Evolutionary conservation across 1,140 invertebrate species (phyloP), one percentile per base, ranked within the genome.

Genomic region (Heliconius eleuchia): DNA sequence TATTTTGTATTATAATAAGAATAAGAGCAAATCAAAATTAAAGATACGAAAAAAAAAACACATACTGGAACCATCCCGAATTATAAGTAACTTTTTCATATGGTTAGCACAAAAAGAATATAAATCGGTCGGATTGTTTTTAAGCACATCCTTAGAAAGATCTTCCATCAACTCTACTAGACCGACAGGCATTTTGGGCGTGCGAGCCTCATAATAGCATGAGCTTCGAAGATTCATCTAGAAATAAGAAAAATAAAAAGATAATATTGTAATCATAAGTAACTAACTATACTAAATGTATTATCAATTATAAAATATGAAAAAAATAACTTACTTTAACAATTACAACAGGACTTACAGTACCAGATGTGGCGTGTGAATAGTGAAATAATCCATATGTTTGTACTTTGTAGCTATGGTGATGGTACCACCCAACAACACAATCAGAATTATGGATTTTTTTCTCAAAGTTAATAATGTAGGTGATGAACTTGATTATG

Each of bases 141-240:
- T 92, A 1, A 96, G 87, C 2, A 95, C 95, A 73, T 95, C 93
- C 80, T 92, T 95, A 8, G 95, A 91, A 19, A 96, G 90, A 19
- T 94, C 95, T 81, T 95, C 95, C 85, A 96, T 95, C 30, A 95
- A 78, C 34, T 95, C 92, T 3, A 95, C 90, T 0, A 96, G 87
- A 4, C 93, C 95, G n/a, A 90, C 82, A 11, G 95, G 95, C 88
- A 95, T 94, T 74, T 93, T 94, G 3, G 94, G 92, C 27, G 91
- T 89, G 1, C 94, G 87, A 5, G 86, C 84, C 74, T 78, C 82
- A 81, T 73, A 90, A 42, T 81, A 80, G 82, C 91, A 86, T 86
- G 83, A 81, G 71, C 73, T 82, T 85, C 80, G 81, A 46, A 80
- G 60, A 85, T 73, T 84, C 84, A 87, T 87, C 76, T 82, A 42